Evolutionary conservation across 2,888 invertebrate genomes (phyloP).

Genomic region (Pteria penguin): DNA sequence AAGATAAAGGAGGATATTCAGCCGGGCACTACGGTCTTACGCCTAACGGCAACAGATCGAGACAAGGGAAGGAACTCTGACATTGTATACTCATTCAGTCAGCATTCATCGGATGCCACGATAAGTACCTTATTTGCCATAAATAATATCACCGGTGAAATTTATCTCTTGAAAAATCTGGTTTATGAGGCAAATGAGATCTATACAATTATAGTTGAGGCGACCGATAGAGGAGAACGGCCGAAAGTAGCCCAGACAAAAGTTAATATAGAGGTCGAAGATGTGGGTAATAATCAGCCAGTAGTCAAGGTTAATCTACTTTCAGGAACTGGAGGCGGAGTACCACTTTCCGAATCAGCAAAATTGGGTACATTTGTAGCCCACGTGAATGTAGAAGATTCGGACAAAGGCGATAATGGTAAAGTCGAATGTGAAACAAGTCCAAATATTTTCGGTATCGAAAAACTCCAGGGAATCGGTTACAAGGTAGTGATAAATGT

Average conservation of each 20-base stretch:
- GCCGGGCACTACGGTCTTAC: constrained; percentile 59
- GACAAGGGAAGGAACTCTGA: constrained; percentile 90
- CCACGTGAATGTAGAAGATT: constrained; percentile 91
- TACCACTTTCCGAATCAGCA: constrained; percentile 65
- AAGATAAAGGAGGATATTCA: constrained; percentile 62
- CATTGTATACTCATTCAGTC: constrained; percentile 80
- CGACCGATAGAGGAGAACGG: constrained; percentile 63
- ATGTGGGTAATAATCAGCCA: constrained; percentile 46
- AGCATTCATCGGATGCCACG: constrained; percentile 49
- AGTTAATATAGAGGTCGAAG: constrained; percentile 51
- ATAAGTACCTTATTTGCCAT: constrained; percentile 49
- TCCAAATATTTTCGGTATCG: constrained; percentile 55
- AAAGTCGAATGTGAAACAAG: constrained; percentile 82
- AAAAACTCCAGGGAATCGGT: constrained; percentile 59
- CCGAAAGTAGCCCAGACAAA: constrained; percentile 58
- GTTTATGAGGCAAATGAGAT: constrained; percentile 49
- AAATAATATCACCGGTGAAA: constrained; percentile 48
- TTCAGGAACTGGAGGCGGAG: constrained; percentile 48
- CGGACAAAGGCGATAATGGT: constrained; percentile 91
- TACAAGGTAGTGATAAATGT: constrained; percentile 81
- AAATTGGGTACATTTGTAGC: constrained; percentile 82
- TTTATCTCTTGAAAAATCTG: constrained; percentile 49
- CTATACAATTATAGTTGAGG: constrained; percentile 62
- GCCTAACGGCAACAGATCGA: constrained; percentile 89
- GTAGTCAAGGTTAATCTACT: constrained; percentile 50